A percentile compares a stretch with the other conserved stretches of the same genome.
phyloP scores from a whole-genome alignment of 1,140 invertebrate genomes.

The Amphibalanus amphitrite region DNA sequence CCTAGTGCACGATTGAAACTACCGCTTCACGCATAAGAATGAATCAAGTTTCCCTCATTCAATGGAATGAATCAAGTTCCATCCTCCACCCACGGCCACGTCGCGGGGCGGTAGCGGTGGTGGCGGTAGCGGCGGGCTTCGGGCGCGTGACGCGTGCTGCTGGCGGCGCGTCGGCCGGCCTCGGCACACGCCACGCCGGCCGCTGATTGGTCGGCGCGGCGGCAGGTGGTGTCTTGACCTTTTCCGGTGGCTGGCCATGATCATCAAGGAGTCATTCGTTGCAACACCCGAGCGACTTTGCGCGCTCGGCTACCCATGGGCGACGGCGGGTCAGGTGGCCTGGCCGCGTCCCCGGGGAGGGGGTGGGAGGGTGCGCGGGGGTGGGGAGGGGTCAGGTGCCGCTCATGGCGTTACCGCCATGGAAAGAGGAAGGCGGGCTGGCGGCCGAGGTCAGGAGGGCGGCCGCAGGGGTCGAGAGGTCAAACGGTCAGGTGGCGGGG shows the following conservation, averaged over 20 bases:
- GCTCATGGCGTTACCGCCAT: too few relatives aligned
- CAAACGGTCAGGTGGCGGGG: background rate
- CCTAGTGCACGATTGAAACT: too few relatives aligned
- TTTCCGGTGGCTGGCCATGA: background rate
- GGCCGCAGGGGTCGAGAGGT: background rate
- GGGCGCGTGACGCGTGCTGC: too few relatives aligned
- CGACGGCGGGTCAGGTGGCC: background rate
- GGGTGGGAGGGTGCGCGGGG: too few relatives aligned
- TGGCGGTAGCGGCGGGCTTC: too few relatives aligned
- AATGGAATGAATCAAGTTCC: too few relatives aligned
- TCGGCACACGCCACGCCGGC: background rate
- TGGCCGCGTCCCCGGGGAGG: background rate
- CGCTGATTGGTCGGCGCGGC: background rate
- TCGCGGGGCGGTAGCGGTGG: too few relatives aligned
- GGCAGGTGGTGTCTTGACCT: background rate
- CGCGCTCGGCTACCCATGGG: background rate
- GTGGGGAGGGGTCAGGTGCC: background rate
- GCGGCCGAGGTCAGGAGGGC: background rate
- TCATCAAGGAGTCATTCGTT: background rate
- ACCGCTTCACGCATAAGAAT: too few relatives aligned
- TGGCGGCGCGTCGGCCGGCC: too few relatives aligned
- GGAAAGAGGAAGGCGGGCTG: too few relatives aligned
- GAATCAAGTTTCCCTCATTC: too few relatives aligned
- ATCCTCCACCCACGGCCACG: too few relatives aligned
- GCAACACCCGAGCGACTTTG: background rate